Evolutionary conservation across 2,888 invertebrate genomes (phyloP), one percentile per base, ranked within the genome.

Genomic region (Branchellion lobata): DNA sequence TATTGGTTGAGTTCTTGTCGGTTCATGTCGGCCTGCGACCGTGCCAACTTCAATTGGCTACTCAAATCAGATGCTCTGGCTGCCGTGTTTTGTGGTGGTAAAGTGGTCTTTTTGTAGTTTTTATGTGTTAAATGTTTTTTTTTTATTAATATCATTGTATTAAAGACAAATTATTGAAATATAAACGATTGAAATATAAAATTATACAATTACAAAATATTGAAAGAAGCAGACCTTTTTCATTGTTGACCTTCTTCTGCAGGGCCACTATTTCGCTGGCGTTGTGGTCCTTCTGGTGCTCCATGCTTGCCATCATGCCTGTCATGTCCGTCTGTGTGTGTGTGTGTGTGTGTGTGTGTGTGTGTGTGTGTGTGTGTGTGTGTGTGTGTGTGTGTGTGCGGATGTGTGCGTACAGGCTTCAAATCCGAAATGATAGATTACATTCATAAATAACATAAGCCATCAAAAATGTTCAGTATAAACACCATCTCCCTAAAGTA

Each of bases 1-100:
- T 94, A 93, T 79, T 92, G 92, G 79, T 91, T 90, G 84, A 93
- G 90, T 85, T 94, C 93, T 83, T 87, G 88, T 82, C 88, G 87
- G 29, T 88, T 86, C 31, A 86, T 84, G 29, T 89, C 88, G 34
- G 87, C 83, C 81, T 85, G 86, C 47, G 84, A 84, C 82, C 87
- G 88, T n/a, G 87, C 84, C 65, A 86, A 82, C 81, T 87, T 87
- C 79, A 88, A 78, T 83, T 89, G 87, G 69, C 83, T 83, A n/a
- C 65, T 69, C 77, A 82, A 29, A 29, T 83, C 83, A 33, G 51
- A 31, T 29, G 51, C 27, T 68, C 81, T 81, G 24, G 75, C 83
- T 83, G 40, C 34, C 47, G 61, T 24, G 61, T 8, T 57, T 47
- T n/a, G n/a, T n/a, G n/a, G n/a, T n/a, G n/a, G n/a, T n/a, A n/a